Evolutionary conservation across 2,113 vertebrate genomes (phyloP).

Genomic region (Seriola rivoliana): DNA sequence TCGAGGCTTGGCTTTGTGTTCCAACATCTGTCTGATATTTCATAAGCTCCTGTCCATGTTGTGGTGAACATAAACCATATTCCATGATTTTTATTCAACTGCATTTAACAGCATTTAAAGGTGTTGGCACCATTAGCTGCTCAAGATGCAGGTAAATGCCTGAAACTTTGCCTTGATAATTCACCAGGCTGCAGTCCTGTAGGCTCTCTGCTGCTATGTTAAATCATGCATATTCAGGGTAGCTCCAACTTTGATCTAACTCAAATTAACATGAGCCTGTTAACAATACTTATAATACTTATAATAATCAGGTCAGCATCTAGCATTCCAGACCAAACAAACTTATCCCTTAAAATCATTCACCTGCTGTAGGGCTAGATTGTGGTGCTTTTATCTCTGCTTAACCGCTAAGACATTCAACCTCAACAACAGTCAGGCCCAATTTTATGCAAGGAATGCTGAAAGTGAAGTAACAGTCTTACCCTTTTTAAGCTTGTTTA

Average conservation of each 20-base stretch:
- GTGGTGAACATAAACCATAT: background rate
- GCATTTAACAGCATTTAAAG: background rate
- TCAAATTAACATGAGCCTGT: constrained; percentile 10
- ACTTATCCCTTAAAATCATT: constrained; percentile 41
- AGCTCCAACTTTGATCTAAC: constrained; percentile 2
- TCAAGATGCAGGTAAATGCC: background rate
- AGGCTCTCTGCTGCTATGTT: background rate
- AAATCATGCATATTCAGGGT: background rate
- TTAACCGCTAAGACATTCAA: constrained; percentile 22
- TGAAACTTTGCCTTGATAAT: background rate
- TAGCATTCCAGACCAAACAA: background rate
- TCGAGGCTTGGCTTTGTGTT: background rate
- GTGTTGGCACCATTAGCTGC: background rate
- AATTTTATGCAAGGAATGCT: constrained; percentile 23
- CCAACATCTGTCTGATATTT: background rate
- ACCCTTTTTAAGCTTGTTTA: constrained; percentile 51
- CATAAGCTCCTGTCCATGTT: background rate
- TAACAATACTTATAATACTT: constrained; percentile 14
- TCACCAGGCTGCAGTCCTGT: background rate
- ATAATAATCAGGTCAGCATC: background rate
- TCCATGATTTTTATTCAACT: background rate
- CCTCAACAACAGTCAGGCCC: constrained; percentile 19
- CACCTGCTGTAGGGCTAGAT: constrained; percentile 31
- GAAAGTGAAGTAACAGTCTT: constrained; percentile 46
- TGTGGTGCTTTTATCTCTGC: background rate